These are phyloP conservation scores for Ophioderma brevispina DNA, from an alignment of 35 echinoderm and acorn worm species.

Conservation along the genomic window DNA sequence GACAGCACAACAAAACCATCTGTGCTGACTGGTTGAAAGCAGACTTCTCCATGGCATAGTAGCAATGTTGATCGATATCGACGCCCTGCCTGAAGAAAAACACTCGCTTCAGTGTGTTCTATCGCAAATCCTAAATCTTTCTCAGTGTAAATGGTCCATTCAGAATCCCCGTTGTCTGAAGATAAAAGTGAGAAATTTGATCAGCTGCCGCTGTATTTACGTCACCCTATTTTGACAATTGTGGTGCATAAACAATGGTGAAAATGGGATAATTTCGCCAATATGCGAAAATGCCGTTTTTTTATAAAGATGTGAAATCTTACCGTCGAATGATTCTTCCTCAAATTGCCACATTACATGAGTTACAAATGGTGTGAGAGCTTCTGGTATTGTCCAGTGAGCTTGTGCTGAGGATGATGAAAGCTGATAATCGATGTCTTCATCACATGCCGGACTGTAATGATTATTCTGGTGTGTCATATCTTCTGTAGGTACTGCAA, in stretches of 20 bases:
- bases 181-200: background rate
- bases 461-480: too few species aligned
- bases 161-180: background rate
- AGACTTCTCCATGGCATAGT: slow-evolving; percentile 5
- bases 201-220: too few species aligned
- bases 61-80: background rate
- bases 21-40: background rate
- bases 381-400: slow-evolving; percentile 12
- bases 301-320: background rate
- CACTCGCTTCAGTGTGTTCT: background rate
- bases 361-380: slow-evolving; percentile 9
- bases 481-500: too few species aligned
- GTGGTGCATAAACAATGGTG: background rate
- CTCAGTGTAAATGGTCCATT: background rate
- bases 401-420: background rate
- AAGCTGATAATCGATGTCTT: background rate
- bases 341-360: slow-evolving; percentile 13
- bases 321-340: slow-evolving; percentile 9
- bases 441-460: background rate
- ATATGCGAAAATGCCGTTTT: background rate
- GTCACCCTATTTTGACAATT: background rate
- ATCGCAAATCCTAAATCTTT: background rate
- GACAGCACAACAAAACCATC: slow-evolving; percentile 25
- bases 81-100: background rate
- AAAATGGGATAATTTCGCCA: too few species aligned